phyloP scores from a whole-genome alignment of 2,113 vertebrate genomes.

The Perca fluviatilis region DNA sequence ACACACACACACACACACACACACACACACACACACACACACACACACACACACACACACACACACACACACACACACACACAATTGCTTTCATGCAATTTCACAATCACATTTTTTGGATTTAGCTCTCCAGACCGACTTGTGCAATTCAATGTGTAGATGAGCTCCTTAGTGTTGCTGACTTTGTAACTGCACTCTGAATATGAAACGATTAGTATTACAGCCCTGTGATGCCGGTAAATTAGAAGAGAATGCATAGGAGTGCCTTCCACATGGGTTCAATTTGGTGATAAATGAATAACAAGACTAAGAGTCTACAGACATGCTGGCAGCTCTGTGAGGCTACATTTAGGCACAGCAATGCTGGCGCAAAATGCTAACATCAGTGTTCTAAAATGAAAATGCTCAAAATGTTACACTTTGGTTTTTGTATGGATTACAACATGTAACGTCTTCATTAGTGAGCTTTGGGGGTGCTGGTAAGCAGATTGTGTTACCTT shows the following conservation, averaged over 20 bases:
- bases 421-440: background rate
- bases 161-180: conserved; percentile 4
- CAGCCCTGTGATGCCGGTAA: background rate
- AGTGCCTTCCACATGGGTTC: background rate
- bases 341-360: too few species aligned
- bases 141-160: background rate
- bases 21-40: conserved; percentile 8
- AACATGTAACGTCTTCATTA: background rate
- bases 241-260: background rate
- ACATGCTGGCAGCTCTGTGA: background rate
- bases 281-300: background rate
- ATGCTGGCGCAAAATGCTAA: background rate
- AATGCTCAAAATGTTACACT: background rate
- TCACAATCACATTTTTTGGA: conserved; percentile 22
- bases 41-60: conserved; percentile 18
- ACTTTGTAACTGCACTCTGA: conserved; percentile 3
- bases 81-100: conserved; percentile 13
- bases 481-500: background rate
- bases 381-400: background rate
- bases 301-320: background rate
- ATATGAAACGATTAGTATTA: background rate
- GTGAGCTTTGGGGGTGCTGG: background rate
- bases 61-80: background rate
- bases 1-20: too few species aligned
- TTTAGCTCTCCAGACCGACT: conserved; percentile 2